A percentile compares a stretch with the other conserved stretches of the same genome.
phyloP scores from a whole-genome alignment of 1,140 invertebrate genomes.

The Dendrolimus punctatus region DNA sequence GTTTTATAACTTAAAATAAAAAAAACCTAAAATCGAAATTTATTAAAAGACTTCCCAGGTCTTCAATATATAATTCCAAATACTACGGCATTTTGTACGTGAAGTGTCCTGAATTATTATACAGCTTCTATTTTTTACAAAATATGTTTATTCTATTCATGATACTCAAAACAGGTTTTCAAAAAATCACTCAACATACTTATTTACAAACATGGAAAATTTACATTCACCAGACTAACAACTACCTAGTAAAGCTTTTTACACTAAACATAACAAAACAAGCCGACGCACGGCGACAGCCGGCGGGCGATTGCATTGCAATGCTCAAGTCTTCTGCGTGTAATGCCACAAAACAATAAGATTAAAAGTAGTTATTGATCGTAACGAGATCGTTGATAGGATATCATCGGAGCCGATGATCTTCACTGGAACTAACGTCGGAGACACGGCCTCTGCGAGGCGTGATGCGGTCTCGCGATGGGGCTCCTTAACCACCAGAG shows the following conservation, averaged over 20 bases:
- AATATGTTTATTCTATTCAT: constrained; percentile 10
- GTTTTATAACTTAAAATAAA: constrained; percentile 54
- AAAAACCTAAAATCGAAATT: constrained; percentile 26
- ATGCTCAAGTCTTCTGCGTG: constrained; percentile 53
- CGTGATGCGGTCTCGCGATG: constrained; percentile 5
- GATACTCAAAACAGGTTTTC: constrained; percentile 14
- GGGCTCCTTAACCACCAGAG: constrained; percentile 19
- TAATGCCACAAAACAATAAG: constrained; percentile 66
- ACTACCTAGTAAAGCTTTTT: constrained; percentile 66
- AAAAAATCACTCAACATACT: constrained; percentile 50
- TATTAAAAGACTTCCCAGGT: constrained; percentile 15
- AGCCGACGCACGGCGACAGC: constrained; percentile 18
- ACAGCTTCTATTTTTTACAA: constrained; percentile 15
- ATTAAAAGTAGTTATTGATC: constrained; percentile 59
- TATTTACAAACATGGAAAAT: constrained; percentile 55
- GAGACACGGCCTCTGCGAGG: constrained; percentile 16
- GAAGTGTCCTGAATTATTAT: constrained; percentile 15
- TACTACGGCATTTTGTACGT: constrained; percentile 20
- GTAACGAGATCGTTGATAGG: constrained; percentile 69
- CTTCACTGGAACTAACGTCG: constrained; percentile 50
- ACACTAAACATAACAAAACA: constrained; percentile 65
- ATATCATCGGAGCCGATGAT: constrained; percentile 64
- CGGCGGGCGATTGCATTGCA: constrained; percentile 54
- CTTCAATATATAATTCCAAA: constrained; percentile 14
- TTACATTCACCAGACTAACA: constrained; percentile 51